Percentiles rank a stretch among this genome's conserved stretches.
Evolutionary conservation across 2,797 vertebrate species (phyloP).

Genomic region (Pogonophryne albipinna): DNA sequence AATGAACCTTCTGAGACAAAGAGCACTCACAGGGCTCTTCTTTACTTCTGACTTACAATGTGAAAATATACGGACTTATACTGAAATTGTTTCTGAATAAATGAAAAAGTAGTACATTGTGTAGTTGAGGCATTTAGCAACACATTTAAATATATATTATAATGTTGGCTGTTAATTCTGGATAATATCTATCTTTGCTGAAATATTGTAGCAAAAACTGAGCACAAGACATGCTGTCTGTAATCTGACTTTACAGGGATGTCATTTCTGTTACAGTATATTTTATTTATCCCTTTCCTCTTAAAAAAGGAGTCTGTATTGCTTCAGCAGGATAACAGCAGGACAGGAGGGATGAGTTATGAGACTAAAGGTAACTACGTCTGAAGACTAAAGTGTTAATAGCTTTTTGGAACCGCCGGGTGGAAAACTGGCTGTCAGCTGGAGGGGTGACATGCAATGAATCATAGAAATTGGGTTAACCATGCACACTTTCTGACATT

Average conservation of each 20-base stretch:
- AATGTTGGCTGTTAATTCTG: background rate
- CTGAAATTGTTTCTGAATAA: too few species aligned
- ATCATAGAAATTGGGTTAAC: background rate
- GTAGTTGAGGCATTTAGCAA: too few species aligned
- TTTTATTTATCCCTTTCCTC: background rate
- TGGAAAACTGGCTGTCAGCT: background rate
- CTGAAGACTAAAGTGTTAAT: slow-evolving; percentile 13
- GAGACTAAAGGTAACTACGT: slow-evolving; percentile 4
- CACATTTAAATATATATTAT: too few species aligned
- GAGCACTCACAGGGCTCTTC: background rate
- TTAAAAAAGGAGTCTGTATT: background rate
- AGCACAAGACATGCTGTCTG: background rate
- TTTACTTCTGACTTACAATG: too few species aligned
- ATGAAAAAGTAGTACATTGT: too few species aligned
- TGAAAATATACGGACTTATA: too few species aligned
- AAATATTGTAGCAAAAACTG: background rate
- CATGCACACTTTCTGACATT: slow-evolving; percentile 3
- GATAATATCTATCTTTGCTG: background rate
- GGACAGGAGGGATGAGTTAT: background rate
- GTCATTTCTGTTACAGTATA: background rate
- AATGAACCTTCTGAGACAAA: slow-evolving; percentile 18
- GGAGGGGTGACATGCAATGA: background rate
- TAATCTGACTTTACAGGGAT: background rate
- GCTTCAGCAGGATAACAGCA: background rate
- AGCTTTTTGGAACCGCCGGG: background rate